Percentiles rank a stretch among this genome's conserved stretches.
Evolutionary conservation across 2,797 vertebrate species (phyloP).

Genomic region (Gallinago nigripennis): DNA sequence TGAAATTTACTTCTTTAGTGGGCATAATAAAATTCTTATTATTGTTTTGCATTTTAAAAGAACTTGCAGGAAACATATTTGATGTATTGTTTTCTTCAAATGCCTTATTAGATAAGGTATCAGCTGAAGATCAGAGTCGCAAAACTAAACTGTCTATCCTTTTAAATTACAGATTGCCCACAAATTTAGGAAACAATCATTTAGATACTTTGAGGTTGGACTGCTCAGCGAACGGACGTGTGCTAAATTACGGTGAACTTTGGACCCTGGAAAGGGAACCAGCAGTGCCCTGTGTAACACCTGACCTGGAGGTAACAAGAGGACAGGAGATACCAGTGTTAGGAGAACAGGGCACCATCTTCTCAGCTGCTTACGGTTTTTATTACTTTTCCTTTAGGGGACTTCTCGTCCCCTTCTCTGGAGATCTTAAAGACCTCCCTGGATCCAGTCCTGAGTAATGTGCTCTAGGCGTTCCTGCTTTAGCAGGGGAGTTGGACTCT

Average conservation of each 20-base stretch:
- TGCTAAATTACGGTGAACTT: background rate
- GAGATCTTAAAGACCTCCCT: too few relatives aligned
- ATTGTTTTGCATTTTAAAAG: background rate
- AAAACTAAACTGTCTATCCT: background rate
- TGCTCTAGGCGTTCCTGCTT: too few relatives aligned
- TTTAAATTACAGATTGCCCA: background rate
- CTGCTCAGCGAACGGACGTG: fast-evolving
- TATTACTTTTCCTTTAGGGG: background rate
- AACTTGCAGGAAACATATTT: background rate
- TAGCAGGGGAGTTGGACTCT: too few relatives aligned
- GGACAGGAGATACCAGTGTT: background rate
- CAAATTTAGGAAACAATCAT: background rate
- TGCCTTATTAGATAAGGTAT: background rate
- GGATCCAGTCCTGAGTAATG: too few relatives aligned
- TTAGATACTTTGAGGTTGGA: too few relatives aligned
- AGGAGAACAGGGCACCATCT: background rate
- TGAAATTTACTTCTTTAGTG: background rate
- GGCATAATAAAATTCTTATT: background rate
- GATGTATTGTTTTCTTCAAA: background rate
- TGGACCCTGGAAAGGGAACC: background rate
- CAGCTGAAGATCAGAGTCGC: background rate
- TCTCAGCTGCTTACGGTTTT: background rate
- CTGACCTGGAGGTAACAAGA: background rate
- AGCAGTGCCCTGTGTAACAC: background rate
- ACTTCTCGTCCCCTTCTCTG: too few relatives aligned